Evolutionary conservation across 2,797 vertebrate species (phyloP).

Genomic region (Eulemur mongoz): DNA sequence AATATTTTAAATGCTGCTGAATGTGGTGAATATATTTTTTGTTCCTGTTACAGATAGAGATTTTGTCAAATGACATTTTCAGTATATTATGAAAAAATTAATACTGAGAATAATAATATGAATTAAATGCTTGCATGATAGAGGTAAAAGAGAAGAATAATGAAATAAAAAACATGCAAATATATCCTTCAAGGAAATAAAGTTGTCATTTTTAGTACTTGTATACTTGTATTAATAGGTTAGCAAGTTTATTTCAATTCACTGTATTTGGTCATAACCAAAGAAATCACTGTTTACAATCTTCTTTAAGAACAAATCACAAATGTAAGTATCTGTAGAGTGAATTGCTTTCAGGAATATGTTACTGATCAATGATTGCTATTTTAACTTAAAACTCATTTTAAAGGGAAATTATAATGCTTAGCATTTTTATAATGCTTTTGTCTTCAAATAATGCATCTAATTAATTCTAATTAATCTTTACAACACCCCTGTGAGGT

Average conservation of each 20-base stretch:
- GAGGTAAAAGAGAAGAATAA: background rate
- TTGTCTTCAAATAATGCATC: slow-evolving; percentile 50
- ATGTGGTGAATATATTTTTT: background rate
- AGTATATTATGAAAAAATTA: background rate
- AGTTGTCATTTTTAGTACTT: background rate
- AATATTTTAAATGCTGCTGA: slow-evolving; percentile 57
- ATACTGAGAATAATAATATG: background rate
- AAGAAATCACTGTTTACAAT: background rate
- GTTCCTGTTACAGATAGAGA: background rate
- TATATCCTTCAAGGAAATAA: background rate
- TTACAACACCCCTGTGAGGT: slow-evolving; percentile 51
- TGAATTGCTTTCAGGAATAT: background rate
- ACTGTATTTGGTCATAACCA: background rate
- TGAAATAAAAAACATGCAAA: background rate
- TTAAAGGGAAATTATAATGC: slow-evolving; percentile 23
- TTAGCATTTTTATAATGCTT: slow-evolving; percentile 30
- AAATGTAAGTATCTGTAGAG: background rate
- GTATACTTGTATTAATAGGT: background rate
- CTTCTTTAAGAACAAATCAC: background rate
- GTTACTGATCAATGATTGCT: background rate
- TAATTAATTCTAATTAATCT: slow-evolving; percentile 71
- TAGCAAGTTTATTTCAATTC: background rate
- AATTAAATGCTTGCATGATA: background rate
- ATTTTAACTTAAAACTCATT: slow-evolving; percentile 38
- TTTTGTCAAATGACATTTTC: slow-evolving; percentile 2